Conservation (phyloP, 37 sponge, comb jelly and placozoan genomes). For the Lycopodina hypogea region DNA sequence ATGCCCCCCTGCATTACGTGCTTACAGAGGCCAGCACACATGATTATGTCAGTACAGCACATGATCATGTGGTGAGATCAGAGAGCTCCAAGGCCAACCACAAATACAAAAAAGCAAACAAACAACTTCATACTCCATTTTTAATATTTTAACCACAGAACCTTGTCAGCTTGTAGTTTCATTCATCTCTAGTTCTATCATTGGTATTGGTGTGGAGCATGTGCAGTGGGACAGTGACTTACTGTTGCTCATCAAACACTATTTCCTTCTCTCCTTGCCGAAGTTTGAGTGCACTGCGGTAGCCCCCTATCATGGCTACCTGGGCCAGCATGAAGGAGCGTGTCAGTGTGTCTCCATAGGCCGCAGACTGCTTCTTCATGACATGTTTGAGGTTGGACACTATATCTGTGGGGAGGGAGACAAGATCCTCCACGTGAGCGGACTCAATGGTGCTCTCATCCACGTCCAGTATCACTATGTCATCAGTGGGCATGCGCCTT, state of each 20-base stretch:
- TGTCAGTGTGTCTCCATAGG: constrained; percentile 64
- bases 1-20: too few relatives aligned
- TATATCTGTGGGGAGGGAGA: constrained; percentile 25
- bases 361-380: constrained; percentile 75
- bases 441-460: constrained; percentile 67
- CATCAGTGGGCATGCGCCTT: constrained; percentile 56
- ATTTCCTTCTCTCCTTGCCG: constrained; percentile 63
- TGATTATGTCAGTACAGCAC: too few relatives aligned
- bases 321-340: constrained; percentile 62
- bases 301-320: constrained; percentile 76
- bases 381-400: constrained; percentile 56
- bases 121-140: too few relatives aligned
- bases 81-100: too few relatives aligned
- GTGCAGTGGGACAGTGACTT: too few relatives aligned
- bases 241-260: constrained; percentile 72
- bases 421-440: constrained; percentile 47
- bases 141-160: too few relatives aligned
- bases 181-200: too few relatives aligned
- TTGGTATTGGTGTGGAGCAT: too few relatives aligned
- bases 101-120: too few relatives aligned
- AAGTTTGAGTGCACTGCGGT: constrained; percentile 58
- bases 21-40: too few relatives aligned
- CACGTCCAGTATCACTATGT: constrained; percentile 77
- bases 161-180: too few relatives aligned
- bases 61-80: too few relatives aligned